Evolutionary conservation across 1,140 invertebrate species (phyloP), one percentile per base, ranked within the genome.

Genomic region (Drosophila dunni): DNA sequence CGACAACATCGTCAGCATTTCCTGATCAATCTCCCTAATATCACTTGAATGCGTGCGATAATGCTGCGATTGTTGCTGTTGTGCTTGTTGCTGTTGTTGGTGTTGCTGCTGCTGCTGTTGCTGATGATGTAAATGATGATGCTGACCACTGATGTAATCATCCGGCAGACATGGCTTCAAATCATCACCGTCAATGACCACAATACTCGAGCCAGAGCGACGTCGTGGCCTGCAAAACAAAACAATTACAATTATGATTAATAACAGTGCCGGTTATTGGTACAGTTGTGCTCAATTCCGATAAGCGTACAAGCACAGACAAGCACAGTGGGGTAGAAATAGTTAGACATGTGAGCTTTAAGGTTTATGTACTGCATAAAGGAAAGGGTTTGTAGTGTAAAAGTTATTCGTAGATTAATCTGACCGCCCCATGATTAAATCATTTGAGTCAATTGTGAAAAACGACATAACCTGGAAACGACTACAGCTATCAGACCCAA

Each of bases 1-100:
- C 67, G 94, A 94, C 86, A 94, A 93, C 94, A 95, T 95, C 93
- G 94, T 95, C 93, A 95, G 94, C 94, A 95, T 95, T 92, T 94
- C 94, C 93, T 94, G 93, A 92, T 94, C 94, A 90, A 94, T 93
- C 85, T 94, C 93, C 53, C 89, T 85, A 48, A 78, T 82, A 75
- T 91, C 84, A 74, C 81, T 78, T 65, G 91, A 92, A 69, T 84
- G 85, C 61, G 92, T 91, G 79, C 90, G 84, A 77, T 88, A 86
- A 54, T 86, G 82, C 33, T 86, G 81, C 48, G 67, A 78, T 20
- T 80, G 80, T 20, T 65, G 68, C 11, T 70, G 68, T 10, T 56
- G 67, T 8, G 58, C 54, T 13, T 67, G 65, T 10, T n/a, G 57
- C 10, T 71, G 64, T 60, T 78, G 74, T 38, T 73, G 75, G 34